Evolutionary conservation across 1,140 invertebrate species (phyloP).

Genomic region (Tetramorium parvispinum): DNA sequence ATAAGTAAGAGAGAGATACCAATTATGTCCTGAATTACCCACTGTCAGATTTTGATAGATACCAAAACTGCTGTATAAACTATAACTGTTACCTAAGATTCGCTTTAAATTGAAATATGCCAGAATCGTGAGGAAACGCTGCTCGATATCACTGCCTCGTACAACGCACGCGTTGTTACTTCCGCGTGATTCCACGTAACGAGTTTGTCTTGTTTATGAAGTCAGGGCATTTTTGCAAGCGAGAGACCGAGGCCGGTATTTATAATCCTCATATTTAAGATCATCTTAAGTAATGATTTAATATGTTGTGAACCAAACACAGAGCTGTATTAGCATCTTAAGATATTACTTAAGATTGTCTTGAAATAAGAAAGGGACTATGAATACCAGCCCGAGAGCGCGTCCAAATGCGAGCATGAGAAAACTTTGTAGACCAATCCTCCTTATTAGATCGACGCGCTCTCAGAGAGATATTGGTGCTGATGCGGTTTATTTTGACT

Average conservation of each 20-base stretch:
- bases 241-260: not conserved
- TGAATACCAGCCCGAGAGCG: not conserved
- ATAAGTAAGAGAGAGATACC: slow-evolving; percentile 34
- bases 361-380: too few relatives aligned
- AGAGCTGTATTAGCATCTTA: too few relatives aligned
- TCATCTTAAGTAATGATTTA: too few relatives aligned
- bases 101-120: slow-evolving; percentile 48
- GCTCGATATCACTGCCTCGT: slow-evolving; percentile 47
- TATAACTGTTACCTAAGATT: slow-evolving; percentile 49
- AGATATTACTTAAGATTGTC: too few relatives aligned
- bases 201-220: slow-evolving; percentile 33
- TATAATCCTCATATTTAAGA: too few relatives aligned
- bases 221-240: slow-evolving; percentile 34
- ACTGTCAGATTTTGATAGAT: slow-evolving; percentile 47
- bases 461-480: slow-evolving; percentile 57
- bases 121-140: slow-evolving; percentile 11
- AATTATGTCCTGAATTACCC: slow-evolving; percentile 45
- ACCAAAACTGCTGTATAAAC: slow-evolving; percentile 48
- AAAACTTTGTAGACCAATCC: slow-evolving; percentile 63
- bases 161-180: slow-evolving; percentile 31
- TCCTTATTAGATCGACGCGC: slow-evolving; percentile 28
- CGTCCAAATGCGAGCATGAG: slow-evolving; percentile 6
- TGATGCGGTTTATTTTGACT: slow-evolving; percentile 61
- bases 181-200: slow-evolving; percentile 5
- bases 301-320: too few relatives aligned